Percentiles rank a stretch among this genome's conserved stretches.
These are phyloP conservation scores for Rallus limicola DNA, from an alignment of 2,113 vertebrate species.

Conservation along the genomic window DNA sequence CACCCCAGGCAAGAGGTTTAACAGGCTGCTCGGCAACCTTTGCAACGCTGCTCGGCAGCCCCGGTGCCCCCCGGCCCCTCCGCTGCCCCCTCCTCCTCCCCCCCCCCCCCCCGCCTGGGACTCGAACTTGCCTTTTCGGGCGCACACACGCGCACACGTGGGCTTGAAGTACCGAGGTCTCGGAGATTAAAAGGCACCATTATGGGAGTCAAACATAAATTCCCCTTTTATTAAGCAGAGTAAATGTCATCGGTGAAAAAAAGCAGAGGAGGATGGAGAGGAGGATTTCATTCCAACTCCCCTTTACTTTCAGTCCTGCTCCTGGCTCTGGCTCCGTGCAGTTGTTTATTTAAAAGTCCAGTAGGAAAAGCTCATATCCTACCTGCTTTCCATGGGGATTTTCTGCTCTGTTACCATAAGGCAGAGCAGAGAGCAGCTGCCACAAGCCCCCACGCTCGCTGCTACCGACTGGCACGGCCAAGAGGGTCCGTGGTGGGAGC, in stretches of 20 bases:
- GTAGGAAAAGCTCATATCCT: neutral
- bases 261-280: slow-evolving; percentile 47
- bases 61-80: neutral
- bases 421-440: too few species aligned
- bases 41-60: neutral
- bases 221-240: slow-evolving; percentile 65
- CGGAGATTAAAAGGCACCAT: slow-evolving; percentile 21
- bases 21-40: too few species aligned
- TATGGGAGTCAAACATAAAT: slow-evolving; percentile 58
- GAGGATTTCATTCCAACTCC: slow-evolving; percentile 53
- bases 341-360: slow-evolving; percentile 40
- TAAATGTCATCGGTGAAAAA: slow-evolving; percentile 67
- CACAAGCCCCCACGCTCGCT: rapidly evolving
- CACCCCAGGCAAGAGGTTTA: neutral
- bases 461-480: rapidly evolving
- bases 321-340: neutral
- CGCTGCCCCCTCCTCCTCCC: neutral
- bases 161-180: neutral
- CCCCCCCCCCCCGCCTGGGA: neutral
- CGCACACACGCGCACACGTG: neutral
- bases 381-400: neutral
- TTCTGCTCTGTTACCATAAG: neutral
- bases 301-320: neutral
- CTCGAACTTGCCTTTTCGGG: neutral
- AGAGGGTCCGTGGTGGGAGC: neutral